Evolutionary conservation across 2,113 vertebrate species (phyloP).

Genomic region (Cyphomyrus plagiostoma): DNA sequence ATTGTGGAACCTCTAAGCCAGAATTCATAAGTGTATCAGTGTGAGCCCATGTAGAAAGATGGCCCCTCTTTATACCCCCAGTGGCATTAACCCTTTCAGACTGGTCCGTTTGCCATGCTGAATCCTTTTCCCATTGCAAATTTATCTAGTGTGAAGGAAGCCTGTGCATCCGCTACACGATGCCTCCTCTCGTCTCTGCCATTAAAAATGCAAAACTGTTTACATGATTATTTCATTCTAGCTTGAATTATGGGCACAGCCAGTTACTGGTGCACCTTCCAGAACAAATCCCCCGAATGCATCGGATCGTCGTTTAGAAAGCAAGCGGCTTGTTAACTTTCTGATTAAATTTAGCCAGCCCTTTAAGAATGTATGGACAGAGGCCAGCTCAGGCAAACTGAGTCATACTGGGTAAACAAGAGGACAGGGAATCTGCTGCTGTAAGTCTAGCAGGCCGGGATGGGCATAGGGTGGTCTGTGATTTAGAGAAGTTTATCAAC

Average conservation of each 20-base stretch:
- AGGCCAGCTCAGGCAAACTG: conserved; percentile 85
- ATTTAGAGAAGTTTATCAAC: background rate
- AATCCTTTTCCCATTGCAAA: conserved; percentile 13
- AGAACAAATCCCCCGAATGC: conserved; percentile 90
- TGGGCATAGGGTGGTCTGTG: background rate
- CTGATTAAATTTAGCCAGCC: conserved; percentile 97
- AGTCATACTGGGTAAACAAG: conserved; percentile 90
- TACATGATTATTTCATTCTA: conserved; percentile 72
- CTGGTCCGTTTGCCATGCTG: conserved; percentile 62
- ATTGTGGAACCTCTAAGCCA: conserved; percentile 26
- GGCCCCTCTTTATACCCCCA: background rate
- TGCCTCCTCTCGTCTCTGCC: conserved; percentile 51
- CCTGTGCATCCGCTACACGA: conserved; percentile 51
- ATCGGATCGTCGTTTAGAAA: conserved; percentile 88
- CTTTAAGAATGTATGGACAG: conserved; percentile 95
- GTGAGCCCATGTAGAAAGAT: background rate
- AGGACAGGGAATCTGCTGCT: conserved; percentile 62
- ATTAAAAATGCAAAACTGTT: conserved; percentile 84
- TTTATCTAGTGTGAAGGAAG: conserved; percentile 69
- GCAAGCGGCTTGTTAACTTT: conserved; percentile 88
- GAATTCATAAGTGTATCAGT: background rate
- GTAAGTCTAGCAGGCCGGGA: conserved; percentile 64
- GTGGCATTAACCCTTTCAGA: conserved; percentile 28
- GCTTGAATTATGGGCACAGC: conserved; percentile 73
- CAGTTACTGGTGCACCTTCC: conserved; percentile 86